Conservation (phyloP, 2,797 vertebrate genomes). For the Peromyscus attwateri region DNA sequence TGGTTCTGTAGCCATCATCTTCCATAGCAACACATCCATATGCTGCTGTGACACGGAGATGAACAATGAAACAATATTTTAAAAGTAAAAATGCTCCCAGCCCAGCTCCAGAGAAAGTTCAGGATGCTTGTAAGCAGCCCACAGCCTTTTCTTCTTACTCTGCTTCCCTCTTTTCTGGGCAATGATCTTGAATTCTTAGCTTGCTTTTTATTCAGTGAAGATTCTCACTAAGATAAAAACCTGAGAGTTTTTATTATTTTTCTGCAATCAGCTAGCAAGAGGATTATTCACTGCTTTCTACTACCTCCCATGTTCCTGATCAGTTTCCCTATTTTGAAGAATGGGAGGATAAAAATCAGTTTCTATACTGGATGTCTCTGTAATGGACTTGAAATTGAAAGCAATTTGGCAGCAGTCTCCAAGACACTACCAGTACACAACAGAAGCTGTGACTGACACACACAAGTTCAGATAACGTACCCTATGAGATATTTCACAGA, state of each 20-base stretch:
- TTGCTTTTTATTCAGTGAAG: slow-evolving; percentile 38
- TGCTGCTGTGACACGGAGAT: slow-evolving; percentile 74
- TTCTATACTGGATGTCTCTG: slow-evolving; percentile 24
- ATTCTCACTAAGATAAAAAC: slow-evolving; percentile 55
- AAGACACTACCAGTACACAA: background rate
- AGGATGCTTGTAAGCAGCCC: slow-evolving; percentile 46
- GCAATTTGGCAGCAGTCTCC: slow-evolving; percentile 19
- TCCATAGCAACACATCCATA: slow-evolving; percentile 65
- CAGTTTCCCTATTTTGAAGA: slow-evolving; percentile 50
- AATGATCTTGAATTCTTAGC: slow-evolving; percentile 37
- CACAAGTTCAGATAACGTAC: slow-evolving; percentile 11
- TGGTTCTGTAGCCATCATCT: slow-evolving; percentile 77
- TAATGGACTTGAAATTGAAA: slow-evolving; percentile 33
- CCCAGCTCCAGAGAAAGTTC: slow-evolving; percentile 21
- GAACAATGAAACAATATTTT: slow-evolving; percentile 61
- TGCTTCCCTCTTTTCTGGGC: background rate
- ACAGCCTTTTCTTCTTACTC: background rate
- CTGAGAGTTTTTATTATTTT: slow-evolving; percentile 57
- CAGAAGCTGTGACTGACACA: slow-evolving; percentile 6
- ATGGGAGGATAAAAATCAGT: slow-evolving; percentile 53
- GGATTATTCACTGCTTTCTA: background rate
- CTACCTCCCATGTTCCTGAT: background rate
- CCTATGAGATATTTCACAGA: slow-evolving; percentile 3
- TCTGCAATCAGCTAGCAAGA: slow-evolving; percentile 28
- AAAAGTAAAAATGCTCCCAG: slow-evolving; percentile 20